Conservation (phyloP, 2,797 vertebrate genomes). For the Syngnathus acus region DNA sequence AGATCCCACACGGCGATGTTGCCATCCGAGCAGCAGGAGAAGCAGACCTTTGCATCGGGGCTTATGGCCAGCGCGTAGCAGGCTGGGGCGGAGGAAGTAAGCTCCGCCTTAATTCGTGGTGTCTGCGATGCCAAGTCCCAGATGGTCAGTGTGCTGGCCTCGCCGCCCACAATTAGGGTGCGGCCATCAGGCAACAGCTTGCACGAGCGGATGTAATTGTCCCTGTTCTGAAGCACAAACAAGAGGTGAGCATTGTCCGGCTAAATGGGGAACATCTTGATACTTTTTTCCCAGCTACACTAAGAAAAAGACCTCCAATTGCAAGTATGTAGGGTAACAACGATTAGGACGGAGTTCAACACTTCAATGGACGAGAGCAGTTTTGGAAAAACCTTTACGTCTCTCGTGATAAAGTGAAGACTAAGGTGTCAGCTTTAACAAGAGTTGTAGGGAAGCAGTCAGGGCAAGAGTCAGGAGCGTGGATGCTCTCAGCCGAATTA, state of each 20-base stretch:
- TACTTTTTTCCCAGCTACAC: too few species aligned
- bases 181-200: conserved; percentile 92
- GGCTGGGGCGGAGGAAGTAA: conserved; percentile 89
- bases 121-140: conserved; percentile 95
- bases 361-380: conserved; percentile 9
- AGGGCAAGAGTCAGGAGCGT: conserved; percentile 47
- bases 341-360: background rate
- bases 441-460: conserved; percentile 31
- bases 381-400: conserved; percentile 15
- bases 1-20: conserved; percentile 97
- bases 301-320: background rate
- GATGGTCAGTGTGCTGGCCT: conserved; percentile 94
- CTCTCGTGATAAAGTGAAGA: conserved; percentile 32
- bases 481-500: conserved; percentile 65
- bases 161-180: conserved; percentile 90
- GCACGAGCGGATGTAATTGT: conserved; percentile 98
- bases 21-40: conserved; percentile 94
- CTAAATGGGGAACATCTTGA: background rate
- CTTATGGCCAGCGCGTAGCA: conserved; percentile 96
- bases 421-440: conserved; percentile 47
- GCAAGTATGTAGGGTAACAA: background rate
- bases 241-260: background rate
- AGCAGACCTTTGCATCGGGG: conserved; percentile 95
- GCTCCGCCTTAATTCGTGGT: conserved; percentile 90
- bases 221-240: conserved; percentile 76